Conservation (phyloP, 2,888 invertebrate genomes). For the Brachypalpus laphriformis region DNA sequence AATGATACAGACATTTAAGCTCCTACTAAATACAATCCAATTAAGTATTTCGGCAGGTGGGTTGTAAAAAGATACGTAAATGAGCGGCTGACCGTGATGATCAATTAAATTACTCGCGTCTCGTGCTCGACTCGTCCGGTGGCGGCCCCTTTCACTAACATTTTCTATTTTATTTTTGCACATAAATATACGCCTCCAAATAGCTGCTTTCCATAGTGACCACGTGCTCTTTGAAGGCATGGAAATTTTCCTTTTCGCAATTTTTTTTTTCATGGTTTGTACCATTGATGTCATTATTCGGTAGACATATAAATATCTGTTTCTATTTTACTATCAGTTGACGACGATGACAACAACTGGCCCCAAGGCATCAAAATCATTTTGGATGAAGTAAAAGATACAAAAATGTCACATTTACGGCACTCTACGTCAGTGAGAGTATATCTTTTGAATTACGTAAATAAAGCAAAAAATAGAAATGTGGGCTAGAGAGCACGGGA, state of each 20-base stretch:
- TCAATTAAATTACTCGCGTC: slow-evolving; percentile 35
- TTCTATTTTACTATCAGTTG: not conserved
- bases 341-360: not conserved
- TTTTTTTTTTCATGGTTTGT: no score
- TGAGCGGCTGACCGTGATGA: slow-evolving; percentile 29
- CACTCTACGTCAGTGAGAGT: slow-evolving; percentile 16
- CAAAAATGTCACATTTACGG: slow-evolving; percentile 12
- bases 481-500: slow-evolving; percentile 16
- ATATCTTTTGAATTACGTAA: not conserved
- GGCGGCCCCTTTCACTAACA: slow-evolving; percentile 10
- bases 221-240: slow-evolving; percentile 41
- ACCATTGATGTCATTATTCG: slow-evolving; percentile 36
- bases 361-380: not conserved
- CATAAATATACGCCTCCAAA: slow-evolving; percentile 17
- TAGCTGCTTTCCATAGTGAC: slow-evolving; percentile 14
- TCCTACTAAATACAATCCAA: not conserved
- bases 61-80: not conserved
- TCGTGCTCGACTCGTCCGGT: slow-evolving; percentile 5
- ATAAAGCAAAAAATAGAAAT: not conserved
- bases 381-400: slow-evolving; percentile 12
- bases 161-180: not conserved
- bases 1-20: not conserved
- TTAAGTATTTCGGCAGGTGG: not conserved
- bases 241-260: not conserved
- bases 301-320: slow-evolving; percentile 6